Base-by-base conservation (phyloP, 2,888 invertebrate species). In the Dasysyrphus albostriatus region DNA sequence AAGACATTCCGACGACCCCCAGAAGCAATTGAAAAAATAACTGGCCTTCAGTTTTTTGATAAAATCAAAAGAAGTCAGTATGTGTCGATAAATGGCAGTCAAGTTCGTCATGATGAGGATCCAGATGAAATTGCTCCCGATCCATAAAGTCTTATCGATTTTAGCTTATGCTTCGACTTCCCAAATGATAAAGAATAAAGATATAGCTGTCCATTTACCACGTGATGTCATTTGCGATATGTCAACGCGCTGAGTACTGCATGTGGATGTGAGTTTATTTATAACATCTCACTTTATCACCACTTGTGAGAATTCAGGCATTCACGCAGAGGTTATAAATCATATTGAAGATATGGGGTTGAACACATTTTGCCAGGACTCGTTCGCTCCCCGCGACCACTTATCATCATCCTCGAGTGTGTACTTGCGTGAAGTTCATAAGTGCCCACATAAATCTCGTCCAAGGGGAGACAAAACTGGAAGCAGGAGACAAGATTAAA, bases 21-120 rank as follows among this genome's bases (percentile, higher is more conserved):
- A 54, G 98, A 99, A 88, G 95, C 95, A 32, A 95, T 99, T 84
- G 99, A 99, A 93, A 94, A 96, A 89, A 96, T 97, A 1, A 96
- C 98, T 0, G 99, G 99, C 0, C 94, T 99, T 42, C 92, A 98
- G 88, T 97, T 99, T 91, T 99, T 98, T 90, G 96, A 98, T 90
- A 96, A 95, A 91, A 89, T 98, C 73, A 94, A 96, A 0, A 94
- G 95, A 89, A 95, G 94, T 89, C 95, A 95, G 91, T 92, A 98
- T 42, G 34, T 61, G 6, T 75, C 82, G 5, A 83, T 83, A 24
- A 87, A 87, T 61, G 87, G 77, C 7, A 58, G 7, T 47, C 16
- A 69, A 61, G 37, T 69, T n/a, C 34, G 29, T n/a, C 24, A 19
- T 3, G n/a, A 34, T n/a, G 67, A 67, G 2, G 37, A 65, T 12